Conservation (phyloP, 2,888 invertebrate species). For the Ecdyonurus torrentis region DNA sequence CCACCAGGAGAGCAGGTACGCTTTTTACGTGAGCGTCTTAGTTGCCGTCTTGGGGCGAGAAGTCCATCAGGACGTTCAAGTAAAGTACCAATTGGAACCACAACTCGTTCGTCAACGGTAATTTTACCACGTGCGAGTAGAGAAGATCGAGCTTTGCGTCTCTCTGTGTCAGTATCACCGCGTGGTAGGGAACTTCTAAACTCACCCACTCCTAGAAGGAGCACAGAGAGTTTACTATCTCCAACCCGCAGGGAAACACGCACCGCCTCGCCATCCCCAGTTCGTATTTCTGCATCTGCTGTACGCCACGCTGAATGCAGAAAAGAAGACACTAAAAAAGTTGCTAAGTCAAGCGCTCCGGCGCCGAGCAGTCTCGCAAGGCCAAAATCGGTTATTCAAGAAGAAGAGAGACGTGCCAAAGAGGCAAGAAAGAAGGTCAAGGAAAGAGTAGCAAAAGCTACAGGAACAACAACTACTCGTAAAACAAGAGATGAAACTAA, state of each 20-base stretch:
- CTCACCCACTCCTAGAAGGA: not conserved
- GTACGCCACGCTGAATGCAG: not conserved
- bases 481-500: conserved; percentile 17
- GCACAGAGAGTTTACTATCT: not conserved
- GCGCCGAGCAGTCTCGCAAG: conserved; percentile 7
- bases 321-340: not conserved
- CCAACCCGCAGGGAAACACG: not conserved
- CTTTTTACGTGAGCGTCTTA: conserved; percentile 42
- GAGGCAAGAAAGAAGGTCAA: conserved; percentile 19
- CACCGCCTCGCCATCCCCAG: not conserved
- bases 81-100: not conserved
- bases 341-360: conserved; percentile 10
- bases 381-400: conserved; percentile 17
- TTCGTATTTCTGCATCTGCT: not conserved
- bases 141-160: conserved; percentile 3
- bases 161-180: not conserved
- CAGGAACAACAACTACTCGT: conserved; percentile 16
- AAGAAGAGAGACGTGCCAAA: conserved; percentile 20
- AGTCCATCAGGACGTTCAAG: conserved; percentile 16
- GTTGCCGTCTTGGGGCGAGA: conserved; percentile 32
- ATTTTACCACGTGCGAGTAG: not conserved
- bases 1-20: conserved; percentile 34
- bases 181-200: not conserved
- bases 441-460: conserved; percentile 16
- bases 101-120: not conserved